Conservation (phyloP, 2,113 vertebrate genomes). For the Motacilla alba region DNA sequence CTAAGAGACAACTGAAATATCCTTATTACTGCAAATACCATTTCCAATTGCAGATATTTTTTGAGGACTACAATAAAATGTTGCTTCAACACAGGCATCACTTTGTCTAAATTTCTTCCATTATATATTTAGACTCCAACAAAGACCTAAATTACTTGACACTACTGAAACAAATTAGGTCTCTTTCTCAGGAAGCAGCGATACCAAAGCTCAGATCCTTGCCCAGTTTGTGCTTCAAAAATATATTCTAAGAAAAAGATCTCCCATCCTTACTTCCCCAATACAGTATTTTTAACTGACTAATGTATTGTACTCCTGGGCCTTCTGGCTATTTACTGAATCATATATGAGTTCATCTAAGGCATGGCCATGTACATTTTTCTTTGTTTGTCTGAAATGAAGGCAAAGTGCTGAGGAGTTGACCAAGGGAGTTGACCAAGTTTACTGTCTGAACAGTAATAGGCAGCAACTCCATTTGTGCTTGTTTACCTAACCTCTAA, state of each 20-base stretch:
- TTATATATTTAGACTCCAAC: not conserved
- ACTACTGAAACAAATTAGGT: not conserved
- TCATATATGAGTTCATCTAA: not conserved
- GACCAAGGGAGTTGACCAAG: not conserved
- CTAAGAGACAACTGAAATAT: not conserved
- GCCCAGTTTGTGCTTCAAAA: not conserved
- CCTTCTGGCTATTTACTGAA: not conserved
- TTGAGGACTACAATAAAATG: not conserved
- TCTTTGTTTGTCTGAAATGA: not conserved
- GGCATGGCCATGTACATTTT: not conserved
- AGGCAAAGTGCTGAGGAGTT: not conserved
- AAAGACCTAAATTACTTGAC: not conserved
- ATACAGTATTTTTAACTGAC: not conserved
- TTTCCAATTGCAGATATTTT: not conserved
- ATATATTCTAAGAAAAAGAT: not conserved
- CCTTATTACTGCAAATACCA: not conserved
- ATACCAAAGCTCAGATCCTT: not conserved
- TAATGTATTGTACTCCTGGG: not conserved
- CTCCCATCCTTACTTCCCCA: not conserved
- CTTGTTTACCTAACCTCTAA: not conserved
- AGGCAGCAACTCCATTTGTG: not conserved
- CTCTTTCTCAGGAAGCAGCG: not conserved
- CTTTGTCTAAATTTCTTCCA: not conserved
- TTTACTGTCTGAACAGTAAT: not conserved
- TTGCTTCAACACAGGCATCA: not conserved